Base-by-base conservation (phyloP, 2,888 invertebrate genomes). In the Oscheius onirici region DNA sequence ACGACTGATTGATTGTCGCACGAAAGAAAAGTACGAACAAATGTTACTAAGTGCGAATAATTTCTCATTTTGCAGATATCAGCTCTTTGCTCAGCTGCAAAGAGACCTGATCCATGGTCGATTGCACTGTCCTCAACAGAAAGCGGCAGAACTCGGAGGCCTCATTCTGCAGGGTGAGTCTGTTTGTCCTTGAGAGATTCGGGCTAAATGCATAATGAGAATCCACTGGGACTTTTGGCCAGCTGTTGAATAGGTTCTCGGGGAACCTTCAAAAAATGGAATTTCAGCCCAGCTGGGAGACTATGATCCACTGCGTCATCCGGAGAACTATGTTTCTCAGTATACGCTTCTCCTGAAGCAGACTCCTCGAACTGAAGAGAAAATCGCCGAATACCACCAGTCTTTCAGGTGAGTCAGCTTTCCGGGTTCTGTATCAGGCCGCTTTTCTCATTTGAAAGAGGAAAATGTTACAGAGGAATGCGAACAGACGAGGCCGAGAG, bases 21-120 rank as follows among this genome's bases (percentile, higher is more conserved):
- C 13, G 51, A 65, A 49, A 52, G 22, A 66, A 24, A 40, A 66
- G 40, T 24, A 52, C 28, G 22, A 65, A 46, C 15, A 49, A 15
- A 24, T 26, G 44, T 44, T 44, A 11, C 26, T 52, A 24, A 17
- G 22, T 44, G 22, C 26, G 15, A 34, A 34, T 55, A 15, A 13
- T 54, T 40, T 40, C n/a, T 10, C 46, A 54, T 15, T 28, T 82
- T 87, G 26, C 83, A 90, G 90, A 86, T 97, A 97, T 90, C 95
- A 96, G 89, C 92, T 95, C 87, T 95, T 94, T 89, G 91, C 94
- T 81, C 97, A 97, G 89, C 89, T 97, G 79, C 94, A 95, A 89
- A 91, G 97, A 86, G 97, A 97, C 89, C 91, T 97, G 76, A 91
- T 95, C 57, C 97, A 97, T 90, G 97, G 97, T 1, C 91, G 97